Evolutionary conservation across 1,140 invertebrate species (phyloP).

Genomic region (Cydia amplana): DNA sequence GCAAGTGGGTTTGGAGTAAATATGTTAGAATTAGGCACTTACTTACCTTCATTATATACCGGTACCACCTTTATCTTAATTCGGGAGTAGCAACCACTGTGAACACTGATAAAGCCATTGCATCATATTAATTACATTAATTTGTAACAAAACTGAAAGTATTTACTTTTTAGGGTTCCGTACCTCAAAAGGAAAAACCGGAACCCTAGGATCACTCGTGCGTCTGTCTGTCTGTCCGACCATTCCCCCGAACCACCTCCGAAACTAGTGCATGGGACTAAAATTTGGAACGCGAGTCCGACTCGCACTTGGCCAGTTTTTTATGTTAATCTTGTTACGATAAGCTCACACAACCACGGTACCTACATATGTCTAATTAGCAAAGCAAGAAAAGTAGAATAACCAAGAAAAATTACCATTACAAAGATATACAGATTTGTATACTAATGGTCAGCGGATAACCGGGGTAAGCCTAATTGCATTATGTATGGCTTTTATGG

Average conservation of each 20-base stretch:
- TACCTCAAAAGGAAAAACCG: too few species aligned
- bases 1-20: background rate
- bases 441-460: conserved; percentile 3
- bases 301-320: too few species aligned
- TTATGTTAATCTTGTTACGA: background rate
- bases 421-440: conserved; percentile 19
- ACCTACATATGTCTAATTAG: background rate
- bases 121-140: background rate
- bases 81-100: background rate
- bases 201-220: too few species aligned
- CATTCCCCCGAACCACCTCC: too few species aligned
- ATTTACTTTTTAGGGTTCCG: too few species aligned
- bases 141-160: background rate
- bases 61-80: conserved; percentile 3
- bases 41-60: background rate
- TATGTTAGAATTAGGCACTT: background rate
- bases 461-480: conserved; percentile 31
- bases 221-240: too few species aligned
- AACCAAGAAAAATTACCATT: background rate
- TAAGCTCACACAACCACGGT: background rate
- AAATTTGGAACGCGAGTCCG: too few species aligned
- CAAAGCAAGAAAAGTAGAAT: background rate
- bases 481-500: background rate
- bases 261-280: too few species aligned
- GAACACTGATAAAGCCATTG: background rate